These are phyloP conservation scores for Hyperoodon ampullatus DNA, from an alignment of 2,113 vertebrate species.

Conservation along the genomic window DNA sequence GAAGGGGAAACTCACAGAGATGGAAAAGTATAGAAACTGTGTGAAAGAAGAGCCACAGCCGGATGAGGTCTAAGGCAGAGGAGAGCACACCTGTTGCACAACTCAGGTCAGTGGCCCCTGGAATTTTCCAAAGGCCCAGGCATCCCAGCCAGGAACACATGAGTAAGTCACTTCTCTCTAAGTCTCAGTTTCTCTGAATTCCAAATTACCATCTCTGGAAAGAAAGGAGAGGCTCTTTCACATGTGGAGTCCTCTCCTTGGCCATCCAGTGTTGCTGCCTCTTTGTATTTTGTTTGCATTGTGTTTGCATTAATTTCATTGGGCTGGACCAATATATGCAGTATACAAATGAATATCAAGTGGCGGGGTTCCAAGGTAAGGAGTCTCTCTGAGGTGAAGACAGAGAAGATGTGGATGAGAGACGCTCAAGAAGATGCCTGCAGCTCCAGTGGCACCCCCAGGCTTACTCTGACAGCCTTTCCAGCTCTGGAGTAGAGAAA, in stretches of 20 bases:
- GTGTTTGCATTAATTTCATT: slow-evolving; percentile 51
- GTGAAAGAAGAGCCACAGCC: neutral
- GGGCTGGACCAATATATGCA: neutral
- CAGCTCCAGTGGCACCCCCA: too few relatives aligned
- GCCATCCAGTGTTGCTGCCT: neutral
- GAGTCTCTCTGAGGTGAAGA: neutral
- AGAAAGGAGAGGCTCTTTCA: neutral
- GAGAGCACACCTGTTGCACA: neutral
- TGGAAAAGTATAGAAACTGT: neutral
- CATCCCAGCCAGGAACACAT: neutral
- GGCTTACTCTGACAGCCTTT: neutral
- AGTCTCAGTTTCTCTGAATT: neutral
- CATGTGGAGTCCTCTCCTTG: neutral
- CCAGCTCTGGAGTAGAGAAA: neutral
- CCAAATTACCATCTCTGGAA: neutral
- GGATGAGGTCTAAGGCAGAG: neutral
- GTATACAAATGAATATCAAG: neutral
- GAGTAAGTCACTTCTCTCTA: neutral
- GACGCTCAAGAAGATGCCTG: neutral
- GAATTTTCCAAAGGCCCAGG: neutral
- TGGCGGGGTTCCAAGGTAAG: neutral
- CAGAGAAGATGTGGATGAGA: neutral
- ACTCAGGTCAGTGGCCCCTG: neutral
- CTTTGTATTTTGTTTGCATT: neutral
- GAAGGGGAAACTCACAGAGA: neutral